Evolutionary conservation across 2,113 vertebrate species (phyloP).

Genomic region (Seriola aureovittata): DNA sequence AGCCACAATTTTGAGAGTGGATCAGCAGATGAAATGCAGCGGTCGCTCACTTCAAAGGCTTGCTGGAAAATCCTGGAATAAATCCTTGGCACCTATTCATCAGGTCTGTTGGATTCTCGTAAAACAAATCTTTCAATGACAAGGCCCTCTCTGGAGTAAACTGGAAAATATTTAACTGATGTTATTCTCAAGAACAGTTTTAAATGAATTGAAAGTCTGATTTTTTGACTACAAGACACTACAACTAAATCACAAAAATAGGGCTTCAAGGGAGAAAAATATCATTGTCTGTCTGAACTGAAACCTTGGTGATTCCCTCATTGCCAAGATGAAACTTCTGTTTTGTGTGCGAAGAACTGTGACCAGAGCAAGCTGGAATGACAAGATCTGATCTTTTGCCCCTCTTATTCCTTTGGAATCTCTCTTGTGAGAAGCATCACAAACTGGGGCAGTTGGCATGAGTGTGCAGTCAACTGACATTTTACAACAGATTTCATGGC

Average conservation of each 20-base stretch:
- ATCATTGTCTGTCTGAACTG: not conserved
- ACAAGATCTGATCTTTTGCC: not conserved
- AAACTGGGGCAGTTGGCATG: not conserved
- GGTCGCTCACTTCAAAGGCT: slow-evolving; percentile 60
- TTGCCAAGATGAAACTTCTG: not conserved
- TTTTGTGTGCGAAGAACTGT: not conserved
- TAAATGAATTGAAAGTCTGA: slow-evolving; percentile 22
- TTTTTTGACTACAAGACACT: slow-evolving; percentile 15
- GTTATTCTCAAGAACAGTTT: slow-evolving; percentile 33
- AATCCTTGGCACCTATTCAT: slow-evolving; percentile 61
- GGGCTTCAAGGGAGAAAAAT: not conserved
- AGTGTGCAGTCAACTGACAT: not conserved
- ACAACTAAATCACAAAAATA: slow-evolving; percentile 27
- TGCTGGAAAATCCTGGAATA: slow-evolving; percentile 58
- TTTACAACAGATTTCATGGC: slow-evolving; percentile 17
- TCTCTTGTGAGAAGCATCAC: not conserved
- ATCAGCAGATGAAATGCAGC: slow-evolving; percentile 53
- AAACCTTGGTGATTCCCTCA: slow-evolving; percentile 1
- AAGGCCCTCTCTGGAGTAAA: slow-evolving; percentile 22
- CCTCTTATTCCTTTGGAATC: not conserved
- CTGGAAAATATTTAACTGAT: slow-evolving; percentile 27
- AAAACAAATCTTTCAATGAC: slow-evolving; percentile 52
- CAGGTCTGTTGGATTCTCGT: slow-evolving; percentile 28
- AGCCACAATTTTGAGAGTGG: slow-evolving; percentile 41
- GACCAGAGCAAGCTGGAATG: not conserved